These are phyloP conservation scores for Dendrolimus houi DNA, from an alignment of 2,888 invertebrate genomes.

Conservation along the genomic window DNA sequence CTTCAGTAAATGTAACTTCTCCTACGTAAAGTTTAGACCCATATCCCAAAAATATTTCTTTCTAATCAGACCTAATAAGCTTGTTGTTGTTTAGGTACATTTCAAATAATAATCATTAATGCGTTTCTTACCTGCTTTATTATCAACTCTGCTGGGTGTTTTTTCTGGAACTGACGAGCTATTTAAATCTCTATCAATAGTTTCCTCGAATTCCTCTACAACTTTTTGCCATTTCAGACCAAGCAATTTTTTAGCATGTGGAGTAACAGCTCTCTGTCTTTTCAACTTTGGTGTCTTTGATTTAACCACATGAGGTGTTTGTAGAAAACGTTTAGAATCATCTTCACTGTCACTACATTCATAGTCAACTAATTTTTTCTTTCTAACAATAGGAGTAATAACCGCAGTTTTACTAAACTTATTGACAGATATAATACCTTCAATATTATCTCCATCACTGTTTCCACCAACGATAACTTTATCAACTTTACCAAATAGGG, in stretches of 20 bases:
- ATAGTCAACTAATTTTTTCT: constrained; percentile 56
- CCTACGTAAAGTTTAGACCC: no score
- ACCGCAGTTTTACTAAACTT: constrained; percentile 54
- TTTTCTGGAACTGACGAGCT: constrained; percentile 28
- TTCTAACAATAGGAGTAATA: constrained; percentile 55
- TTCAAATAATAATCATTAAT: not conserved
- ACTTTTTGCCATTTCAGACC: constrained; percentile 41
- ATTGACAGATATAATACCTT: constrained; percentile 45
- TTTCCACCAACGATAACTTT: constrained; percentile 5
- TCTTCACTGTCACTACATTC: constrained; percentile 55
- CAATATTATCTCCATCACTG: constrained; percentile 36
- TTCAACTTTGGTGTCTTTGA: constrained; percentile 46
- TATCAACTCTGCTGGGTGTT: constrained; percentile 38
- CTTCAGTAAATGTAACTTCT: no score
- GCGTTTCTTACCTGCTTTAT: constrained; percentile 27
- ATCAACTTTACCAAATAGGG: constrained; percentile 42
- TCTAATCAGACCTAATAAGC: no score
- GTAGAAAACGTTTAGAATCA: constrained; percentile 17
- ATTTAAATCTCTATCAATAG: constrained; percentile 25
- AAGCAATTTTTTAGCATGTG: constrained; percentile 53
- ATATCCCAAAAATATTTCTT: no score
- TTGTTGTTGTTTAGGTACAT: no score
- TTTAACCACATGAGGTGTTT: constrained; percentile 36
- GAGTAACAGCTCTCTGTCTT: constrained; percentile 45
- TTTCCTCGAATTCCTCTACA: constrained; percentile 42